A percentile compares a stretch with the other conserved stretches of the same genome.
These are phyloP conservation scores for Peucedramus taeniatus DNA, from an alignment of 2,113 vertebrate genomes.

Conservation along the genomic window DNA sequence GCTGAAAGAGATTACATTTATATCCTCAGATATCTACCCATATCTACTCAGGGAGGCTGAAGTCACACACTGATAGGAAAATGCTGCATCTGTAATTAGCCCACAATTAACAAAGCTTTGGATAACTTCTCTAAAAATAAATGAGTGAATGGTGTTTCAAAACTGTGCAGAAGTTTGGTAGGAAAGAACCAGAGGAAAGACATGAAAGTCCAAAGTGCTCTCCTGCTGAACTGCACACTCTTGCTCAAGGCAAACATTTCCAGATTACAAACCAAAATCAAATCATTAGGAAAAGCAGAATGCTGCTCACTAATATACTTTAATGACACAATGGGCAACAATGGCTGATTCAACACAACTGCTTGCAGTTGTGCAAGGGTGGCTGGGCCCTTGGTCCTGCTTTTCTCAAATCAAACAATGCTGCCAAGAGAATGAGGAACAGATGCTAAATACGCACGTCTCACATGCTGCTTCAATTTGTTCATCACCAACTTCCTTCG, in stretches of 20 bases:
- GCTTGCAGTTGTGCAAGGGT: not conserved
- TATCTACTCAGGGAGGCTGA: not conserved
- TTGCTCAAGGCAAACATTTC: not conserved
- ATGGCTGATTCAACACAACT: slow-evolving; percentile 27
- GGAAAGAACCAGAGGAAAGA: not conserved
- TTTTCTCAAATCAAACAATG: not conserved
- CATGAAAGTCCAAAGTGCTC: not conserved
- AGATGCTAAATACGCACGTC: not conserved
- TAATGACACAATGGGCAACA: not conserved
- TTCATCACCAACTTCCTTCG: slow-evolving; percentile 35
- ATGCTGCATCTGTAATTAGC: not conserved
- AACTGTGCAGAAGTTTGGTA: not conserved
- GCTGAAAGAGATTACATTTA: not conserved
- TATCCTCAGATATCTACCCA: not conserved
- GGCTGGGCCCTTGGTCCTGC: not conserved
- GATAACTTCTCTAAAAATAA: not conserved
- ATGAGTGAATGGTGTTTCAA: not conserved
- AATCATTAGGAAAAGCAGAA: not conserved
- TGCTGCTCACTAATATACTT: not conserved
- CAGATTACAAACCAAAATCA: not conserved
- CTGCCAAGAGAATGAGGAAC: not conserved
- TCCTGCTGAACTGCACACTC: not conserved
- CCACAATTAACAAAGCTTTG: not conserved
- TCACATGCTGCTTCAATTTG: not conserved
- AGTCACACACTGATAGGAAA: not conserved